Evolutionary conservation across 2,888 invertebrate species (phyloP).

Genomic region (Schizaphis graminum): DNA sequence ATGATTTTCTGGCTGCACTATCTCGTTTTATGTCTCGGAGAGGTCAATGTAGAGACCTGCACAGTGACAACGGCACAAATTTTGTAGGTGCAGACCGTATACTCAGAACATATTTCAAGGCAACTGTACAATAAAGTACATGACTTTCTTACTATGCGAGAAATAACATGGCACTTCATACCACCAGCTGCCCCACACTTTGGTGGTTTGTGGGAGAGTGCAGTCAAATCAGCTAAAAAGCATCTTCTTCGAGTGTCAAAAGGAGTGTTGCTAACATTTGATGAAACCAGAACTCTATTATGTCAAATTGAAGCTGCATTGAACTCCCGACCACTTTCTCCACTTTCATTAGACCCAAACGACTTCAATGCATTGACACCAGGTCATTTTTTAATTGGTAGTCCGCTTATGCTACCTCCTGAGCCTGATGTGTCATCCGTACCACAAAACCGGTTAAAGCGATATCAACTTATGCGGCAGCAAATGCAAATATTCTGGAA

Average conservation of each 20-base stretch:
- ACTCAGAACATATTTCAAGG: not conserved
- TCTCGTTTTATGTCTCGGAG: not conserved
- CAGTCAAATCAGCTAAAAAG: slow-evolving; percentile 23
- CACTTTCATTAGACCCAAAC: too few species aligned
- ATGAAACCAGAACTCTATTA: too few species aligned
- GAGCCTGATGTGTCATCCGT: too few species aligned
- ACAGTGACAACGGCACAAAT: not conserved
- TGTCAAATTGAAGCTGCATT: too few species aligned
- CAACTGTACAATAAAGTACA: not conserved
- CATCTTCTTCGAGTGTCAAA: not conserved
- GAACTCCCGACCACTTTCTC: too few species aligned
- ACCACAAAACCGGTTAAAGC: too few species aligned
- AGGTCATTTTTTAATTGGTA: too few species aligned
- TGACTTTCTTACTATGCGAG: not conserved
- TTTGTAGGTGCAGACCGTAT: not conserved
- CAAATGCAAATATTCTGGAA: too few species aligned
- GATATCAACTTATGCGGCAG: too few species aligned
- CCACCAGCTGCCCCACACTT: slow-evolving; percentile 53
- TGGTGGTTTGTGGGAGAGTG: slow-evolving; percentile 40
- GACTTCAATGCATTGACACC: too few species aligned
- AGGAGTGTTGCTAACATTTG: too few species aligned
- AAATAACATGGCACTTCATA: not conserved
- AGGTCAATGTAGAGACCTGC: not conserved
- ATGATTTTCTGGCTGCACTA: not conserved
- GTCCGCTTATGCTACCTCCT: too few species aligned